Conservation (phyloP, 2,888 invertebrate species). For the Anthoptus insignis region DNA sequence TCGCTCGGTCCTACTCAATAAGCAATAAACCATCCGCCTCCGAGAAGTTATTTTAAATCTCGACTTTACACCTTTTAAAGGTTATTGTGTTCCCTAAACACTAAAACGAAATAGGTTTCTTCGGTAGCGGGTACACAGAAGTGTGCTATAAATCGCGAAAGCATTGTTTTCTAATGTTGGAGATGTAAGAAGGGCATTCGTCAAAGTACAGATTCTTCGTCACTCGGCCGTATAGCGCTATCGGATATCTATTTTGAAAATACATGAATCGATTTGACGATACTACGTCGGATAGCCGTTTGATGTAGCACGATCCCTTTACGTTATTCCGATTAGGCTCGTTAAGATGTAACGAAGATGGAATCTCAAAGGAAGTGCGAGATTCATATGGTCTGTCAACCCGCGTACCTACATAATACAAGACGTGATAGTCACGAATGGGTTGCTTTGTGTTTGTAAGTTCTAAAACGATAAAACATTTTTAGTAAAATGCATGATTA, state of each 20-base stretch:
- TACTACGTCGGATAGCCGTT: conserved; percentile 35
- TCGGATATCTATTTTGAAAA: conserved; percentile 42
- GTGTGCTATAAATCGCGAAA: conserved; percentile 15
- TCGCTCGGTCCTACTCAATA: conserved; percentile 85
- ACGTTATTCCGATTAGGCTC: conserved; percentile 49
- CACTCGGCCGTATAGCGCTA: conserved; percentile 17
- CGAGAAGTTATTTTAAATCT: conserved; percentile 83
- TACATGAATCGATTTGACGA: conserved; percentile 48
- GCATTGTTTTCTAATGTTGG: conserved; percentile 11
- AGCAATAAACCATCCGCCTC: conserved; percentile 86
- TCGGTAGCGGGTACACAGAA: conserved; percentile 16
- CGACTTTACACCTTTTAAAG: conserved; percentile 84
- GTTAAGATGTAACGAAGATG: conserved; percentile 40
- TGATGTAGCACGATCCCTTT: conserved; percentile 45
- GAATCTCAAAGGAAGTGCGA: conserved; percentile 7
- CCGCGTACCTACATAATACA: not conserved
- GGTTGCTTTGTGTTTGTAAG: not conserved
- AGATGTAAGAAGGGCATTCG: not conserved
- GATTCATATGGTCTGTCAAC: conserved; percentile 13
- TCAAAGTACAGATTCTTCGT: not conserved
- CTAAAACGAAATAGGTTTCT: conserved; percentile 53
- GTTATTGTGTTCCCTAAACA: conserved; percentile 84
- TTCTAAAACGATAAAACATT: too few species aligned
- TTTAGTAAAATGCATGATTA: too few species aligned
- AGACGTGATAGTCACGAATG: not conserved